Evolutionary conservation across 2,113 vertebrate genomes (phyloP), one percentile per base, ranked within the genome.

Genomic region (Tauraco erythrolophus): DNA sequence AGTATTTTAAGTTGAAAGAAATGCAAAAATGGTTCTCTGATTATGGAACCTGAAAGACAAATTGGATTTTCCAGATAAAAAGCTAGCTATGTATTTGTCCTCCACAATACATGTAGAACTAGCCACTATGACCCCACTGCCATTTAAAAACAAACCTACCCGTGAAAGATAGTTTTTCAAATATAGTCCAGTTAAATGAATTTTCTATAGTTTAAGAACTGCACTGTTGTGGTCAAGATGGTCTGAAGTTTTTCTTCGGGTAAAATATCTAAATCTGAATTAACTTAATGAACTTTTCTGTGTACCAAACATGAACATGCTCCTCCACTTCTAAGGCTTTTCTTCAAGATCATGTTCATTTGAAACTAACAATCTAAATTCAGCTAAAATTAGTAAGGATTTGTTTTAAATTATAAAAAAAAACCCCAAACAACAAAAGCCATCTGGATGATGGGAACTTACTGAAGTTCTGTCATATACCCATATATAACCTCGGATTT

Each of bases 1-100:
- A 95, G 83, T 50, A 74, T 24, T 92, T 51, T 3, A 51, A 75
- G 33, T n/a, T 91, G 56, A 93, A 89, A 91, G 68, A 94, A 94
- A 81, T 68, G 48, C 28, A 84, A 93, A 93, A 96, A 91, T 43
- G 56, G 78, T 76, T 94, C 72, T 68, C 33, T 60, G 84, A 76
- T 83, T 88, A 69, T 65, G 39, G 35, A 94, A 91, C 79, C 51
- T 57, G 87, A 48, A 92, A 93, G 61, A 37, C 61, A 90, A 76
- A 88, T 15, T 64, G 43, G 57, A 68, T 93, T 92, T 89, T 89
- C 25, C 28, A 48, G 50, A 39, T 79, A 75, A 60, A 88, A 92
- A 87, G 45, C 37, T 19, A 51, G 24, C 33, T 79, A 27, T 33
- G 53, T 56, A 50, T 54, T 33, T 51, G 39, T n/a, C 27, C 53